Evolutionary conservation across 2,113 vertebrate species (phyloP), one percentile per base, ranked within the genome.

Genomic region (Urocynchramus pylzowi): DNA sequence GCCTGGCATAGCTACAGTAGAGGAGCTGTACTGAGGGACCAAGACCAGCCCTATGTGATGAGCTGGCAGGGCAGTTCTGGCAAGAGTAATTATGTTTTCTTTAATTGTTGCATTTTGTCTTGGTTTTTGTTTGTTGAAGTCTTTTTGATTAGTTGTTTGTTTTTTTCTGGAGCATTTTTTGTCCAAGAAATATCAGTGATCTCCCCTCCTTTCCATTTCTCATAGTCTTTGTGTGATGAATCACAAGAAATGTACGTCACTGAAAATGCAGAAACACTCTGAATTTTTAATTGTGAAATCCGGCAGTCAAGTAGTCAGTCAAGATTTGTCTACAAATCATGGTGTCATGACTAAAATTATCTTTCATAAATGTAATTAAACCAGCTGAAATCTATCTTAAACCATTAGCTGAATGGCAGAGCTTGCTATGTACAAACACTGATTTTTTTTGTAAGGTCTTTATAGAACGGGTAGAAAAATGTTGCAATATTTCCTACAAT

Each of bases 241-340:
- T 77, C 28, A 45, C 15, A 57, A 49, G 45, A 84, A n/a, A 39
- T 0, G 0, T n/a, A 57, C 0, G 0, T 61, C 41, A 37, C 31
- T 39, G 63, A 93, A 84, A 60, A 52, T 59, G 35, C 23, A 87
- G 77, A 57, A 91, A 63, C 24, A 74, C 23, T 41, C 30, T 45
- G 31, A 59, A 81, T 45, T 74, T 81, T 65, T 59, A 35, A 14
- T 57, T 95, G 52, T 84, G 77, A 77, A 84, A 74, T 80, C 42
- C 87, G 54, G 9, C 18, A 45, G 45, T 84, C 0, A 0, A 61
- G 31, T 54, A 91, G 42, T 78, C 13, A 15, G 39, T 77, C 5
- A 11, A 84, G 56, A 59, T 87, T 67, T 87, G 35, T 84, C 77
- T 93, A 47, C 30, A 63, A 50, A 67, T 87, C 3, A 3, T 0